Conservation (phyloP, 2,113 vertebrate species). For the Cyphomyrus discorhynchus region DNA sequence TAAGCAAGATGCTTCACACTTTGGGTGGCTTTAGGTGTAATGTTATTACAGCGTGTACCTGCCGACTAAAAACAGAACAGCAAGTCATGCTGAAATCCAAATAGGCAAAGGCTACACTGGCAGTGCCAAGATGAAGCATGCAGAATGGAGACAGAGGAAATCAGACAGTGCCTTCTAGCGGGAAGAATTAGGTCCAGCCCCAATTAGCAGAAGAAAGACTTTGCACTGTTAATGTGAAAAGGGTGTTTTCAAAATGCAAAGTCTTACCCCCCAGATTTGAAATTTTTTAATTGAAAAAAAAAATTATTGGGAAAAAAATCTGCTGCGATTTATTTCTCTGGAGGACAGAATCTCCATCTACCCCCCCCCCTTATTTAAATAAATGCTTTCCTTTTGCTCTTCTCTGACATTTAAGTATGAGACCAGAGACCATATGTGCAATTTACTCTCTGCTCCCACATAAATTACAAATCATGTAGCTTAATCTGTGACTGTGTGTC, state of each 20-base stretch:
- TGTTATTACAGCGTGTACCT: background rate
- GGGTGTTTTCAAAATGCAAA: constrained; percentile 59
- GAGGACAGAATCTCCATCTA: background rate
- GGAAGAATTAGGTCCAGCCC: constrained; percentile 8
- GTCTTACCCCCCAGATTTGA: constrained; percentile 46
- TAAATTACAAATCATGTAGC: background rate
- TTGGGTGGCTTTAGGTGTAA: background rate
- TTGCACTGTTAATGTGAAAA: constrained; percentile 20
- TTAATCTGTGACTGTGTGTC: background rate
- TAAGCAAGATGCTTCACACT: background rate
- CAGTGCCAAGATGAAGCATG: constrained; percentile 25
- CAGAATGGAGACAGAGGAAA: constrained; percentile 15
- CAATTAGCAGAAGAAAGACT: background rate
- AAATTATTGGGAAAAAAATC: background rate
- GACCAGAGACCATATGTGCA: constrained; percentile 29
- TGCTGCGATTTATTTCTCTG: background rate
- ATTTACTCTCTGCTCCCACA: constrained; percentile 23
- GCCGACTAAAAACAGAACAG: background rate
- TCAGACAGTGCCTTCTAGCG: constrained; percentile 25
- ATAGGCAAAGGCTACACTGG: background rate
- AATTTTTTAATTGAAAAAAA: constrained; percentile 18
- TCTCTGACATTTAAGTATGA: constrained; percentile 23
- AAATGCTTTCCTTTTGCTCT: constrained; percentile 10
- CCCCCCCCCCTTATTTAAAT: background rate
- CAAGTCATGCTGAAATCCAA: background rate